phyloP scores from a whole-genome alignment of 2,113 vertebrate species.

The Atherinomorus stipes region DNA sequence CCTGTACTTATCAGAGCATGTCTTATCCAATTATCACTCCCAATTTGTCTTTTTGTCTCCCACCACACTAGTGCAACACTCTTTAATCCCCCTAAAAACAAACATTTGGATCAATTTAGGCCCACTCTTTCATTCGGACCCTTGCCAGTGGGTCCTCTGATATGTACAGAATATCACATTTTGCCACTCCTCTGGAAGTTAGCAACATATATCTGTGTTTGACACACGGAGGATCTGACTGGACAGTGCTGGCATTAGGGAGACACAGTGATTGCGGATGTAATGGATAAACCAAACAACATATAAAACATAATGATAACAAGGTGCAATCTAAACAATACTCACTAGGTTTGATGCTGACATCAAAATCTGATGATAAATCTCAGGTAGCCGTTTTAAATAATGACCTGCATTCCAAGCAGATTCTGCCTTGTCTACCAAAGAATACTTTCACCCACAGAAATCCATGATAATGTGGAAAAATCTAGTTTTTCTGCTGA shows the following conservation, averaged over 20 bases:
- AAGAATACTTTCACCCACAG: conserved; percentile 32
- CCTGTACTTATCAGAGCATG: conserved; percentile 85
- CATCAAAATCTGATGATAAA: conserved; percentile 39
- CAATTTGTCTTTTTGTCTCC: conserved; percentile 79
- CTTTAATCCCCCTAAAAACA: conserved; percentile 69
- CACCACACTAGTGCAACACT: conserved; percentile 85
- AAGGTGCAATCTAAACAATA: conserved; percentile 13
- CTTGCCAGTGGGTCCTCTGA: conserved; percentile 80
- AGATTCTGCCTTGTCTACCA: background rate
- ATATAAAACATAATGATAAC: conserved; percentile 4
- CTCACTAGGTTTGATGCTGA: conserved; percentile 11
- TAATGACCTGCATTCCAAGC: conserved; percentile 6
- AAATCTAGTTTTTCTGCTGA: conserved; percentile 15
- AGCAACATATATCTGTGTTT: conserved; percentile 36
- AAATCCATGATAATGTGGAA: conserved; percentile 32
- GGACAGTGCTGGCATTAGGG: conserved; percentile 33
- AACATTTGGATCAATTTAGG: conserved; percentile 75
- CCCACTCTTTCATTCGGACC: conserved; percentile 71
- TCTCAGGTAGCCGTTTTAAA: conserved; percentile 41
- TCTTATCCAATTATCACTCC: conserved; percentile 76
- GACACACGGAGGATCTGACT: conserved; percentile 33
- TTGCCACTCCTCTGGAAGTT: conserved; percentile 30
- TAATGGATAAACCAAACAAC: conserved; percentile 25
- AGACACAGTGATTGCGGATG: conserved; percentile 57
- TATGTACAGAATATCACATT: conserved; percentile 79